phyloP scores from a whole-genome alignment of 2,797 vertebrate species.

The Pangasius macronema region DNA sequence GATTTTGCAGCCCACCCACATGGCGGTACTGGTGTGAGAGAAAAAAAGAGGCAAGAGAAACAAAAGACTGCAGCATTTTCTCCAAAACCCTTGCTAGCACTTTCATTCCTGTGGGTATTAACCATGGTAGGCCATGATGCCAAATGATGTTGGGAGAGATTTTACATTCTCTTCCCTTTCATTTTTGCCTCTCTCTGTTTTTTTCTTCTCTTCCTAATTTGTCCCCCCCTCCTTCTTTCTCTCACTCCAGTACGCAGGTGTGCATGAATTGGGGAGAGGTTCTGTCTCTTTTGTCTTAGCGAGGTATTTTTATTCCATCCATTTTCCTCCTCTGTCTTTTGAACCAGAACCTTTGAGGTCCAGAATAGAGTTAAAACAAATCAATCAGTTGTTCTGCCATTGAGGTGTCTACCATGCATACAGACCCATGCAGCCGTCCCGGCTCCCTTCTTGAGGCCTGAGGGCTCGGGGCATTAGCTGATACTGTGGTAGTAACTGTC shows the following conservation, averaged over 20 bases:
- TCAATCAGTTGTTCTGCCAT: slow-evolving; percentile 17
- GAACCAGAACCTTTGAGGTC: slow-evolving; percentile 5
- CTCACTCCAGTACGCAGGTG: slow-evolving; percentile 67
- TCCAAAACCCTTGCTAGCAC: slow-evolving; percentile 58
- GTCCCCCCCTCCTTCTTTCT: slow-evolving; percentile 17
- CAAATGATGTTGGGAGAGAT: slow-evolving; percentile 50
- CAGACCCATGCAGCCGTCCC: slow-evolving; percentile 15
- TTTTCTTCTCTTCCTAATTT: background rate
- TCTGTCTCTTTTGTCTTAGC: slow-evolving; percentile 59
- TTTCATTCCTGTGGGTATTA: slow-evolving; percentile 71
- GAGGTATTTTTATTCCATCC: background rate
- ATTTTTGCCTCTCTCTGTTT: background rate
- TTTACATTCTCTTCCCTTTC: slow-evolving; percentile 27
- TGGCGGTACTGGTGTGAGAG: slow-evolving; percentile 44
- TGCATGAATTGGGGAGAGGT: slow-evolving; percentile 61
- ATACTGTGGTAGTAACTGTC: background rate
- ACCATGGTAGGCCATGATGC: slow-evolving; percentile 60
- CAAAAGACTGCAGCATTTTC: slow-evolving; percentile 62
- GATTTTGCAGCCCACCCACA: slow-evolving; percentile 74
- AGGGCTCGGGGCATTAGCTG: slow-evolving; percentile 14
- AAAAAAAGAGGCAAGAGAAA: background rate
- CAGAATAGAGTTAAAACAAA: slow-evolving; percentile 9
- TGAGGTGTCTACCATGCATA: slow-evolving; percentile 5
- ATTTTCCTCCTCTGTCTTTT: background rate
- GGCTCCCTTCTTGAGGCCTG: slow-evolving; percentile 15